A percentile compares a stretch with the other conserved stretches of the same genome.
Conservation (phyloP, 35 echinoderm and acorn worm species). For the Holothuria glaberrima region DNA sequence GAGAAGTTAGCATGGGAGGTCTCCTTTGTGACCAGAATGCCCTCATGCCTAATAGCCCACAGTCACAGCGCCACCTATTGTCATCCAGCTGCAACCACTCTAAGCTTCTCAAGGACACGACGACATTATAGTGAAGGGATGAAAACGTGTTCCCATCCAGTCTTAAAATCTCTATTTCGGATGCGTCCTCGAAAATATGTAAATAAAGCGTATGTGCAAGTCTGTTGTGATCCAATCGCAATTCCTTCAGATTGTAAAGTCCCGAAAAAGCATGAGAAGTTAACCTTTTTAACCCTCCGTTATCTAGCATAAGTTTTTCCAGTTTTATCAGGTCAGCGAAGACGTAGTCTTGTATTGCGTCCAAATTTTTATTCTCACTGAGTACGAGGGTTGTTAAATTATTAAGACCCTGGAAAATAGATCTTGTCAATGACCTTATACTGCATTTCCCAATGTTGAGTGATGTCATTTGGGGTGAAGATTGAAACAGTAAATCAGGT, state of each 20-base stretch:
- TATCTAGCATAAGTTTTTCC: constrained; percentile 38
- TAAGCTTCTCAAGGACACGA: constrained; percentile 35
- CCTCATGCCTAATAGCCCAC: constrained; percentile 58
- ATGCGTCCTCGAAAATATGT: constrained; percentile 44
- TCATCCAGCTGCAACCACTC: constrained; percentile 46
- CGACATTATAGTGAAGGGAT: constrained; percentile 53
- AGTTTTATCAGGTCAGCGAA: constrained; percentile 53
- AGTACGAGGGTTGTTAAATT: constrained; percentile 52
- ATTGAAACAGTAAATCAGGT: constrained; percentile 40
- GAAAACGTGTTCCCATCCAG: constrained; percentile 50
- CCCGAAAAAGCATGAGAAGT: constrained; percentile 49
- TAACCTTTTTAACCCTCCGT: constrained; percentile 48
- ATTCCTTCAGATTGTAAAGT: constrained; percentile 26
- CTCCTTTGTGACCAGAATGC: constrained; percentile 23
- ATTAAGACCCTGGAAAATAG: constrained; percentile 39
- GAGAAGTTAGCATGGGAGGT: constrained; percentile 29
- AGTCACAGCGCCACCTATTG: constrained; percentile 70
- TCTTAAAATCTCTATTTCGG: constrained; percentile 35
- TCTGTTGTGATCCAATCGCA: constrained; percentile 51
- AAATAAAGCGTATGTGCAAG: constrained; percentile 44
- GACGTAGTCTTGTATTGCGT: constrained; percentile 36
- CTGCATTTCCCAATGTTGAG: constrained; percentile 64
- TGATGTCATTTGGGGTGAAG: constrained; percentile 19
- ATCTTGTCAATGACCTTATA: constrained; percentile 21
- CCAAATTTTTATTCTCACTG: constrained; percentile 63